Conservation (phyloP, 2,113 vertebrate species). For the Alexandromys fortis region DNA sequence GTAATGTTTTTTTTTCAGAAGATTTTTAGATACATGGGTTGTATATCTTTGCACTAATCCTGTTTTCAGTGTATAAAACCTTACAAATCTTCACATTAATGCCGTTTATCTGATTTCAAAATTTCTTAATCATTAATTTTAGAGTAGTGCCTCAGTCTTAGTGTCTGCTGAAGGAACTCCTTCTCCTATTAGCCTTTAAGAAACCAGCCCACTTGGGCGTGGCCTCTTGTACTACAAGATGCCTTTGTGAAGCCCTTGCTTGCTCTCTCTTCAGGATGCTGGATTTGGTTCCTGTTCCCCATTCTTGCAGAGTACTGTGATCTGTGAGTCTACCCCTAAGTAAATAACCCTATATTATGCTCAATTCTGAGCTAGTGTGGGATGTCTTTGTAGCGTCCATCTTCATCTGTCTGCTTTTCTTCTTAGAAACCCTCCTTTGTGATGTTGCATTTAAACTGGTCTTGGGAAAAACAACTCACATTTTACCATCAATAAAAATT, state of each 20-base stretch:
- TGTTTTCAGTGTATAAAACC: neutral
- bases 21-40: neutral
- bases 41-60: neutral
- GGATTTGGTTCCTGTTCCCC: too few species aligned
- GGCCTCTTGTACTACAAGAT: too few species aligned
- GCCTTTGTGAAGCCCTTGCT: too few species aligned
- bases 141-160: neutral
- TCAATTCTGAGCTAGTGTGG: too few species aligned
- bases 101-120: neutral
- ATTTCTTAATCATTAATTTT: neutral
- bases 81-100: neutral
- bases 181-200: too few species aligned
- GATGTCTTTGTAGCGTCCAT: too few species aligned
- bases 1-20: neutral
- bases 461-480: neutral
- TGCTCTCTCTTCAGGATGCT: too few species aligned
- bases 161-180: too few species aligned
- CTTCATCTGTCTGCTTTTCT: neutral
- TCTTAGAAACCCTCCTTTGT: neutral
- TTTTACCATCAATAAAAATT: neutral
- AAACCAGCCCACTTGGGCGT: too few species aligned
- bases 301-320: too few species aligned
- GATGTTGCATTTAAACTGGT: neutral
- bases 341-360: too few species aligned
- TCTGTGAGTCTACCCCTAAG: too few species aligned